These are phyloP conservation scores for Pseudomyrmex flavicornis DNA, from an alignment of 1,140 invertebrate genomes.

Conservation along the genomic window DNA sequence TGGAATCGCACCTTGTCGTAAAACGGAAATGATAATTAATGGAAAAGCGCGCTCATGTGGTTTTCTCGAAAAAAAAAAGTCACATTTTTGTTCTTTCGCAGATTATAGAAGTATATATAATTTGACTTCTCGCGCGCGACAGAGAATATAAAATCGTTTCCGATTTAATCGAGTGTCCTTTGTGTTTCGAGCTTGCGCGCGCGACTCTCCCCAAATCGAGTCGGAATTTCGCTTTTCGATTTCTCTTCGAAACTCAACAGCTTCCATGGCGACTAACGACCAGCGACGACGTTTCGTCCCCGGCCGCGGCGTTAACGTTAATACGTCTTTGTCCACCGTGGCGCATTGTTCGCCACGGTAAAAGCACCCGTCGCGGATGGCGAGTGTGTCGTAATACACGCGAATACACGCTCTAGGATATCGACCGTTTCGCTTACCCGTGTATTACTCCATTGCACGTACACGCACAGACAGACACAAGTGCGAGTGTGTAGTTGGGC, in stretches of 20 bases:
- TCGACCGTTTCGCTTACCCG: conserved; percentile 65
- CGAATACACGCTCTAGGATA: conserved; percentile 66
- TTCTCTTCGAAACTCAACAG: neutral
- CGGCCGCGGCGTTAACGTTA: conserved; percentile 54
- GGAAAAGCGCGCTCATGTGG: too few species aligned
- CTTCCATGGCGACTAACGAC: neutral
- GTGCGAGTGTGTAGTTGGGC: neutral
- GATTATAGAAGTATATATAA: too few species aligned
- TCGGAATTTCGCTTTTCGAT: neutral
- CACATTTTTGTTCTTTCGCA: too few species aligned
- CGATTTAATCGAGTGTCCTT: too few species aligned
- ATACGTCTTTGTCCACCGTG: conserved; percentile 63
- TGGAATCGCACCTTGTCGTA: conserved; percentile 8
- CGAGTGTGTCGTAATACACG: conserved; percentile 32
- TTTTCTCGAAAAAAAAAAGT: too few species aligned
- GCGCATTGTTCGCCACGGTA: conserved; percentile 68
- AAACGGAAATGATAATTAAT: conserved; percentile 27
- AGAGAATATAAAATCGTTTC: too few species aligned
- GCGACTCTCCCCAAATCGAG: neutral
- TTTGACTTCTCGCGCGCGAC: too few species aligned
- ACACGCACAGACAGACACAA: neutral
- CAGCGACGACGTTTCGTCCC: conserved; percentile 4
- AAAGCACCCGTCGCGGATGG: conserved; percentile 71
- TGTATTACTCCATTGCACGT: conserved; percentile 32
- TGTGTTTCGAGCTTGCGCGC: too few species aligned